Conservation (phyloP, 2,113 vertebrate genomes). For the Gavia stellata region DNA sequence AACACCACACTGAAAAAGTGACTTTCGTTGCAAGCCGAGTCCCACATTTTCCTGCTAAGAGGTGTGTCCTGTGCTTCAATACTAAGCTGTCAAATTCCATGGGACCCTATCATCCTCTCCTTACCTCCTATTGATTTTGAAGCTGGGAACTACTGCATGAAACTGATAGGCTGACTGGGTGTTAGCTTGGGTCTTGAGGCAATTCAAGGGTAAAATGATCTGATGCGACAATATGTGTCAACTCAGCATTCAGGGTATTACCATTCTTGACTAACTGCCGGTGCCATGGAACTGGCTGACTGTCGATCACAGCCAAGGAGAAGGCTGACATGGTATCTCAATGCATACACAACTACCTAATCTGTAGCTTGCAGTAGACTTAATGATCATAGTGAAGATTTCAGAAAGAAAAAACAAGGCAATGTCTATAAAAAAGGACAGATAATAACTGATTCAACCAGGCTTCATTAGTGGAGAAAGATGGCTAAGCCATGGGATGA, state of each 20-base stretch:
- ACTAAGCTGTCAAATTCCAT: neutral
- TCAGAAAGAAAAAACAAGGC: neutral
- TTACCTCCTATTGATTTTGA: neutral
- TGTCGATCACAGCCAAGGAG: neutral
- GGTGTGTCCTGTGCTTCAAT: neutral
- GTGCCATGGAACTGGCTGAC: neutral
- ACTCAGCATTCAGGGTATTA: neutral
- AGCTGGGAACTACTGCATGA: neutral
- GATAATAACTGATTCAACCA: conserved; percentile 2
- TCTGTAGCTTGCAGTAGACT: neutral
- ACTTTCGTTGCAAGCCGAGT: neutral
- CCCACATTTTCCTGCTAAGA: neutral
- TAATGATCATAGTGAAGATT: conserved; percentile 3
- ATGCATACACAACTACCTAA: neutral
- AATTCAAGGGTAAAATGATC: neutral
- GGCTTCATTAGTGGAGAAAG: neutral
- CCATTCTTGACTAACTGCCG: neutral
- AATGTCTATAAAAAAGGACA: neutral
- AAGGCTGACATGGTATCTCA: neutral
- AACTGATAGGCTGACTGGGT: neutral
- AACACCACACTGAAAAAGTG: neutral
- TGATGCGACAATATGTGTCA: neutral
- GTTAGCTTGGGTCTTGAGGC: neutral
- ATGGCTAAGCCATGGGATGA: neutral
- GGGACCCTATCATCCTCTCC: neutral